Conservation (phyloP, 2,888 invertebrate genomes). For the Acanthosepion pharaonis region DNA sequence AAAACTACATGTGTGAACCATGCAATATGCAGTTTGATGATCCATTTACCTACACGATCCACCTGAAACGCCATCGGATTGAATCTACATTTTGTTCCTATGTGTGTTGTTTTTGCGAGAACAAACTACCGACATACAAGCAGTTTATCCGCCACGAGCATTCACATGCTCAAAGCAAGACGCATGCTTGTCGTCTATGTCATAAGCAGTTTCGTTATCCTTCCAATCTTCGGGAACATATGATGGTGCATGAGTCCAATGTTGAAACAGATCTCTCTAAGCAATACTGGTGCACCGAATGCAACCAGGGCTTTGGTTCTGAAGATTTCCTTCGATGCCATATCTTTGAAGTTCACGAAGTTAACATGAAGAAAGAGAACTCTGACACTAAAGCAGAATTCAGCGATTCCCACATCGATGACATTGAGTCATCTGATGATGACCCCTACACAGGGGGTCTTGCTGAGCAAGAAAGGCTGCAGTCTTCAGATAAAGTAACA, state of each 20-base stretch:
- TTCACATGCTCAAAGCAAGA: conserved; percentile 61
- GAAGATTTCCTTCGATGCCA: conserved; percentile 60
- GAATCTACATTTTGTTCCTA: conserved; percentile 57
- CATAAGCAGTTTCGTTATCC: conserved; percentile 60
- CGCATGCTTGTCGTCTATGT: conserved; percentile 59
- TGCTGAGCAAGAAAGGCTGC: neutral
- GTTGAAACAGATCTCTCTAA: conserved; percentile 48
- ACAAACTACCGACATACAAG: conserved; percentile 58
- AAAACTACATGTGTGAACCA: conserved; percentile 58
- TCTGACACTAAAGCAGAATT: neutral
- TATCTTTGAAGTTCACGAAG: conserved; percentile 59
- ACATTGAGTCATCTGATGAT: neutral
- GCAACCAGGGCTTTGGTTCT: conserved; percentile 62
- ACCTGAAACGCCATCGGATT: conserved; percentile 61
- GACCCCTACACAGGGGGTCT: neutral
- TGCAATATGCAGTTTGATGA: conserved; percentile 61
- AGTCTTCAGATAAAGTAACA: neutral
- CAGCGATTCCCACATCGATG: neutral
- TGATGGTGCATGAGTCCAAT: conserved; percentile 54
- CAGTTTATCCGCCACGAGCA: conserved; percentile 65
- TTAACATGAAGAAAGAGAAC: conserved; percentile 24
- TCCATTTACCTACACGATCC: conserved; percentile 64
- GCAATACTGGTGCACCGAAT: conserved; percentile 67
- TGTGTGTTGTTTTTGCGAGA: conserved; percentile 64
- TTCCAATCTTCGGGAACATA: conserved; percentile 60